phyloP scores from a whole-genome alignment of 2,113 vertebrate genomes.

The Elephantulus edwardii region DNA sequence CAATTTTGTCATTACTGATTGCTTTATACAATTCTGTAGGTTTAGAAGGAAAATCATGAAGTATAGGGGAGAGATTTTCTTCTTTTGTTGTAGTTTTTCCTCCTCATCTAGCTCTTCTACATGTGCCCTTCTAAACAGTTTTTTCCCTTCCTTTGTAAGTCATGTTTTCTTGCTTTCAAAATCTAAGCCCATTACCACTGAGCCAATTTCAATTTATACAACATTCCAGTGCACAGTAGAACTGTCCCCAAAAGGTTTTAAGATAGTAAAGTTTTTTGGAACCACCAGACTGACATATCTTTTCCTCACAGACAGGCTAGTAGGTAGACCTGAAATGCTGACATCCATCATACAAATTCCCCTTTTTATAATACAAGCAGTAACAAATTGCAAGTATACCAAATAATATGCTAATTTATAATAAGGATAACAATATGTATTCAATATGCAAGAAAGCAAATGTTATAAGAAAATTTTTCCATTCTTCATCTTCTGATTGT shows the following conservation, averaged over 20 bases:
- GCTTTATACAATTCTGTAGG: conserved; percentile 11
- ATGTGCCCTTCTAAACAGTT: neutral
- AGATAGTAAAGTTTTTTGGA: no score
- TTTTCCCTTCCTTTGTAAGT: neutral
- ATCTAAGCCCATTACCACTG: neutral
- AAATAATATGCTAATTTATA: neutral
- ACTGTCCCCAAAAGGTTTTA: no score
- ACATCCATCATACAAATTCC: no score
- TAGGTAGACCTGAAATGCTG: no score
- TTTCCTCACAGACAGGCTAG: no score
- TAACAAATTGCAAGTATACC: neutral
- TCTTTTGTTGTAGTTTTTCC: neutral
- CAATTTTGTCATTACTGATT: neutral
- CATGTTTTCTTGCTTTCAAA: neutral
- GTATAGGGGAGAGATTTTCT: neutral
- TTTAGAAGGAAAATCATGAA: conserved; percentile 50
- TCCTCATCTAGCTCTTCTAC: neutral
- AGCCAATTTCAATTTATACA: no score
- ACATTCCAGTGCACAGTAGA: no score
- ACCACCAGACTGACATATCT: no score
- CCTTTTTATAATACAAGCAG: no score
- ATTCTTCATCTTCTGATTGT: neutral
- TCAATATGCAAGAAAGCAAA: neutral
- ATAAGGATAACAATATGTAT: neutral
- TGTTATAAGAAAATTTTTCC: neutral